Evolutionary conservation across 2,797 vertebrate genomes (phyloP), one percentile per base, ranked within the genome.

Genomic region (Psittacula echo): DNA sequence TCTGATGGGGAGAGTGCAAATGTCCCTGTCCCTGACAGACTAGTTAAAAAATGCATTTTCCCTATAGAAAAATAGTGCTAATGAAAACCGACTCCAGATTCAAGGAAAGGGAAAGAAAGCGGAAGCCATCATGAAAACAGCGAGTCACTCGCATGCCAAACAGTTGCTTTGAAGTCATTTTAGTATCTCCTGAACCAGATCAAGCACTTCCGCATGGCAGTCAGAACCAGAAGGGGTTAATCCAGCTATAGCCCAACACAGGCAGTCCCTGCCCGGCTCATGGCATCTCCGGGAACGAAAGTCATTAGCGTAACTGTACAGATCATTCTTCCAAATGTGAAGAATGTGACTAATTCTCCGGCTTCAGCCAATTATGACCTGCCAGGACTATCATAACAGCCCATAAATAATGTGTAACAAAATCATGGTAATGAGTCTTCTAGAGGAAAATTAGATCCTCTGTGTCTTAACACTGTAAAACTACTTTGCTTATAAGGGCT

Each of bases 311-410:
- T 60, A 89, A 91, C 87, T 45, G 81, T 34, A 84, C 76, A 91
- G 93, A 92, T 95, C 90, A 89, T 85, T 94, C 95, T 90, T 95
- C 92, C 68, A 66, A 95, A 95, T 80, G 89, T 94, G 95, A 97
- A 93, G 79, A 96, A 95, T 90, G 81, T 95, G 93, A 95, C 92
- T 96, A 95, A 94, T 96, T 94, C 90, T 94, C 85, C 10, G 2
- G 93, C 73, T 87, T 94, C 87, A 94, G 93, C 92, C 90, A 96
- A 93, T 93, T 93, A 89, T 77, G 93, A 87, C 89, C 94, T 93
- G 90, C 78, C 94, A 94, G 86, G 93, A 74, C 91, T 92, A 94
- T 97, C 95, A 94, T 92, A 97, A 96, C 92, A 97, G 94, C 83
- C 84, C 93, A 95, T 96, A 94, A 94, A 96, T 96, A 96, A 93